Conservation (phyloP, 1,140 invertebrate species). For the Delia radicum region DNA sequence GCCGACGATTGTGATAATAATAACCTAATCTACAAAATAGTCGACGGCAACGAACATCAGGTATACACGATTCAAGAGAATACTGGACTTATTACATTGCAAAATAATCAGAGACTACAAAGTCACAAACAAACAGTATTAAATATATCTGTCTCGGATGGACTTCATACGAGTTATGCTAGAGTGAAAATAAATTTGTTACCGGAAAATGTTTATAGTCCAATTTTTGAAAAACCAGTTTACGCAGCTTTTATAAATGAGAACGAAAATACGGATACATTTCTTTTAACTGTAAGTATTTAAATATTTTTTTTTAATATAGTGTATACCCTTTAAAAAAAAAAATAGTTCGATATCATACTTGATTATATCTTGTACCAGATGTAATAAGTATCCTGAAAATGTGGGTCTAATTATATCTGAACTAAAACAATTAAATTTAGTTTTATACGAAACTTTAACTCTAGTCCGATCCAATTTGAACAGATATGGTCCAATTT, state of each 20-base stretch:
- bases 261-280: slow-evolving; percentile 75
- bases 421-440: too few relatives aligned
- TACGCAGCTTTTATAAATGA: slow-evolving; percentile 78
- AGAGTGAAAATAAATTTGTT: slow-evolving; percentile 77
- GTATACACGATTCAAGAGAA: slow-evolving; percentile 77
- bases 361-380: too few relatives aligned
- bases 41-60: slow-evolving; percentile 80
- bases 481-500: too few relatives aligned
- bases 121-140: slow-evolving; percentile 64
- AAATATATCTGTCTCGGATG: slow-evolving; percentile 90
- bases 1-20: slow-evolving; percentile 76
- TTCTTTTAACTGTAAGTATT: slow-evolving; percentile 64
- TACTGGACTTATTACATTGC: slow-evolving; percentile 64
- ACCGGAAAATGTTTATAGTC: slow-evolving; percentile 77
- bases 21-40: slow-evolving; percentile 77
- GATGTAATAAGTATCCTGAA: too few relatives aligned
- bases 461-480: too few relatives aligned
- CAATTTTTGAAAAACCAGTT: slow-evolving; percentile 72
- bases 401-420: too few relatives aligned
- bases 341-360: too few relatives aligned
- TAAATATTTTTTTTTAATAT: neutral
- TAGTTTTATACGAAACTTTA: too few relatives aligned
- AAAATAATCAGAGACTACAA: slow-evolving; percentile 64
- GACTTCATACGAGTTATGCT: slow-evolving; percentile 83
- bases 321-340: too few relatives aligned